Percentiles rank a stretch among this genome's conserved stretches.
These are phyloP conservation scores for Micromys minutus DNA, from an alignment of 2,113 vertebrate species.

Conservation along the genomic window DNA sequence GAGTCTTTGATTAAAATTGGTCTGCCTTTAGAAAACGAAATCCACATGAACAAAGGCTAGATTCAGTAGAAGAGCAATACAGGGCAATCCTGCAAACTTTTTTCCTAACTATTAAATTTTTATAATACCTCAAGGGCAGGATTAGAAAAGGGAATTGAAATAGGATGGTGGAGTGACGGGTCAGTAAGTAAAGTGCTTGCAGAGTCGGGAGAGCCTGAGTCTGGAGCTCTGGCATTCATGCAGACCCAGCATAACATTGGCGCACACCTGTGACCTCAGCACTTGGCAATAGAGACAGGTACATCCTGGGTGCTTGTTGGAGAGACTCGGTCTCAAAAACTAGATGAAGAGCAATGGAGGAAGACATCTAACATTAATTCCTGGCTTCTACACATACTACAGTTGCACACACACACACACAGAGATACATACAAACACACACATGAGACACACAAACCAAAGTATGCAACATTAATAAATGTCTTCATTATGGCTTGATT, in stretches of 20 bases:
- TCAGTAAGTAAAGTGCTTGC: background rate
- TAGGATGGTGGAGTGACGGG: background rate
- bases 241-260: background rate
- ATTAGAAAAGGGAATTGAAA: conserved; percentile 5
- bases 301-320: background rate
- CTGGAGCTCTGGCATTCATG: background rate
- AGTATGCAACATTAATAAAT: background rate
- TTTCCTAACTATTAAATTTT: conserved; percentile 6
- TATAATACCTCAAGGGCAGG: background rate
- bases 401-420: background rate
- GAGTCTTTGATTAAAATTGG: background rate
- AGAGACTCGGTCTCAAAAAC: background rate
- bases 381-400: background rate
- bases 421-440: too few relatives aligned
- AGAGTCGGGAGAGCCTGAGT: background rate
- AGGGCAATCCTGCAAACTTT: background rate
- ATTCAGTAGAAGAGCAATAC: background rate
- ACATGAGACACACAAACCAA: background rate
- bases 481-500: background rate
- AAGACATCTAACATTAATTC: background rate
- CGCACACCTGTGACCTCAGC: background rate
- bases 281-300: too few relatives aligned
- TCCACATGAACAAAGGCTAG: background rate
- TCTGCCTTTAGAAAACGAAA: background rate
- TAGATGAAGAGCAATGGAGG: background rate